Evolutionary conservation across 2,113 vertebrate species (phyloP), one percentile per base, ranked within the genome.

Genomic region (Capra hircus): DNA sequence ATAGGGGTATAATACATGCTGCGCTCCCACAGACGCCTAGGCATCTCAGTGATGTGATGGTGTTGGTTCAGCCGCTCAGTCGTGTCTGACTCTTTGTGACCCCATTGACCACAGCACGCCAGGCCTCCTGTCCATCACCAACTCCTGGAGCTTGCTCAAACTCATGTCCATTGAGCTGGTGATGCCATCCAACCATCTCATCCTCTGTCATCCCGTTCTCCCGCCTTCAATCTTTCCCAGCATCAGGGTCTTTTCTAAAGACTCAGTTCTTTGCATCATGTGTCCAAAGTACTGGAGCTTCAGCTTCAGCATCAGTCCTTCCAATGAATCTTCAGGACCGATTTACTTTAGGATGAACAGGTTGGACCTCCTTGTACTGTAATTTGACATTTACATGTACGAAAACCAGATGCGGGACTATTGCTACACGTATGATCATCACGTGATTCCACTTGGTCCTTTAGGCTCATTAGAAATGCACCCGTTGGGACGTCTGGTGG

Each of bases 401-500:
- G 5, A 17, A 62, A 74, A 60, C 1, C 11, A 55, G 2, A 2
- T 0, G 60, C 3, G 15, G 83, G 27, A 13, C 2, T 25, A 4
- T 50, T 52, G 9, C 84, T 0, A 64, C 64, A 16, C 7, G 33
- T 14, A 4, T 19, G 83, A 82, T 64, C 28, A 21, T 45, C 2
- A 19, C 4, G 50, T 55, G 67, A 6, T 55, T 13, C 82, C 2
- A 10, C 11, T 21, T 12, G 23, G 28, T 36, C n/a, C 36, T 45
- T 78, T 43, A 7, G 1, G 15, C 21, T 71, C 7, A 0, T 5
- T 7, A 93, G 30, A 85, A 60, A 92, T 1, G 77, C 15, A 19
- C 4, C 77, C 4, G 0, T 23, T 23, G n/a, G n/a, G n/a, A 23
- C 0, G 0, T 40, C 10, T 6, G n/a, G 2, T 23, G 67, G n/a